phyloP scores from a whole-genome alignment of 64 coral and sea anemone genomes.

The Hydrozoanthus tunicans region DNA sequence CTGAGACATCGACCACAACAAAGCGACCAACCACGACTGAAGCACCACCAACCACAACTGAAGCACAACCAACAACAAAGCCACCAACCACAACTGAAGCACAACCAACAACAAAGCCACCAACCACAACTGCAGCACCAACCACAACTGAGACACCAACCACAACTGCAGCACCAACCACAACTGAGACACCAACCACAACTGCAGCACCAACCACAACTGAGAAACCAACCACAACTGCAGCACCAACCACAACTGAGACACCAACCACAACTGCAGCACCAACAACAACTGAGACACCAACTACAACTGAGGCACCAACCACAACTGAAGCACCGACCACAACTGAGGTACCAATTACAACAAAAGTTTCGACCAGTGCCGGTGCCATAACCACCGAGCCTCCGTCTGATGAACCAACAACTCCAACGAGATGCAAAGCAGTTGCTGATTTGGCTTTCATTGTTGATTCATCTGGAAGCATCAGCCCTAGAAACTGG shows the following conservation, averaged over 20 bases:
- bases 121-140: not conserved
- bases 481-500: not conserved
- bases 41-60: not conserved
- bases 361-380: too few relatives aligned
- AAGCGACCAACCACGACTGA: not conserved
- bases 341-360: too few relatives aligned
- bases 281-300: too few relatives aligned
- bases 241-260: too few relatives aligned
- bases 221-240: too few relatives aligned
- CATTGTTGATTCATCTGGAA: not conserved
- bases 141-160: not conserved
- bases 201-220: too few relatives aligned
- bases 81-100: not conserved
- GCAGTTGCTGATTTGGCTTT: not conserved
- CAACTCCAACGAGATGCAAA: not conserved
- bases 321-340: too few relatives aligned
- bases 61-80: not conserved
- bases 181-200: too few relatives aligned
- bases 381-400: too few relatives aligned
- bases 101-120: not conserved
- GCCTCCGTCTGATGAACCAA: not conserved
- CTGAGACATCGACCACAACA: not conserved
- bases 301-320: too few relatives aligned
- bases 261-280: too few relatives aligned
- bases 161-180: not conserved